Evolutionary conservation across 2,888 invertebrate genomes (phyloP), one percentile per base, ranked within the genome.

Genomic region (Agrochola litura): DNA sequence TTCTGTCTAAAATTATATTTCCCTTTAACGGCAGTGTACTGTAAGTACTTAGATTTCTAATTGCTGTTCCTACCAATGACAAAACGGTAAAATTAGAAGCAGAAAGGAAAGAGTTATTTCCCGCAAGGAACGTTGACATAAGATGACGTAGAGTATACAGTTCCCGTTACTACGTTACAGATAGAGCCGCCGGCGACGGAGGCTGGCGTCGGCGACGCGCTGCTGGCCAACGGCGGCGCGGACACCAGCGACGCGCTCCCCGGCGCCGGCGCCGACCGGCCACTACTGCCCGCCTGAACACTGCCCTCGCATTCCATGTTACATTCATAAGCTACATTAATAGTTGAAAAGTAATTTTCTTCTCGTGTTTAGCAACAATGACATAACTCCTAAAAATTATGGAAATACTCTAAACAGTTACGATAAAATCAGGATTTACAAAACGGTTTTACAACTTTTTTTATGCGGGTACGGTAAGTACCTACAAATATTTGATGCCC

Each of bases 181-280:
- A n/a, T 64, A 65, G 87, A 87, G 64, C 56, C 72, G 19, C 87
- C 89, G 43, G 90, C 88, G 56, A 73, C 86, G 2, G 86, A 79
- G 30, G 78, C 84, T 54, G 92, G 88, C 58, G 86, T 83, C 6
- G 79, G 87, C 16, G 92, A 92, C 67, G 89, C 91, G 3, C 84
- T 93, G 54, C 85, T 93, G n/a, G 90, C 91, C 10, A 93, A 93
- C 82, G 92, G 89, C 16, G 83, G 89, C 41, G 73, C 86, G 6
- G 82, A 85, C 9, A 67, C 56, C 41, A 30, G 49, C 2, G 81
- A 80, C 58, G 66, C 84, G 86, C 30, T 78, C 86, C 0, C 87
- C 0, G 86, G 81, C 37, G 75, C 79, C 4, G 63, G 63, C 61
- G 80, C 87, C 0, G 88, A 86, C 54, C 84, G 76, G 6, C 92